Conservation (phyloP, 2,113 vertebrate genomes). For the Vulpes vulpes region DNA sequence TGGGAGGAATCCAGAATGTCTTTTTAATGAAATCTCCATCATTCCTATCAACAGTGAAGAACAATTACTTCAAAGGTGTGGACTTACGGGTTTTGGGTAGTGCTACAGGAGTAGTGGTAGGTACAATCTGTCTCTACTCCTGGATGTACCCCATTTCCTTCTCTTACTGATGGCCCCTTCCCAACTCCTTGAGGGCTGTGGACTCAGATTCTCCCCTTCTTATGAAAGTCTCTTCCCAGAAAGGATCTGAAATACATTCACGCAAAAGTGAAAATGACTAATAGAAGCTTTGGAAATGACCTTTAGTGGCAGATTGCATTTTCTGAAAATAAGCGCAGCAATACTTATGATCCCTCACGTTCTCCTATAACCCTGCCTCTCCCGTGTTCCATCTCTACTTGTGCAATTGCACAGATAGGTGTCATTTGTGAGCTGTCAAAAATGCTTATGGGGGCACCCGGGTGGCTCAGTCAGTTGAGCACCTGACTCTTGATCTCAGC, state of each 20-base stretch:
- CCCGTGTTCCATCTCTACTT: too few relatives aligned
- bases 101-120: not conserved
- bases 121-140: not conserved
- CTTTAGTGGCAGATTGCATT: not conserved
- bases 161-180: too few relatives aligned
- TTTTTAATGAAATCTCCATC: too few relatives aligned
- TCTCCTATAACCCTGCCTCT: not conserved
- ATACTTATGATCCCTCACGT: not conserved
- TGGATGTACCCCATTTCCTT: not conserved
- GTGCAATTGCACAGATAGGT: not conserved
- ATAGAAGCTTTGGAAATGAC: not conserved
- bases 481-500: not conserved
- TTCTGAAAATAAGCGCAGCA: not conserved
- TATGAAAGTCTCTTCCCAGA: not conserved
- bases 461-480: not conserved
- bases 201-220: not conserved
- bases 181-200: not conserved
- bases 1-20: not conserved
- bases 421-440: slow-evolving; percentile 3
- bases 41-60: not conserved
- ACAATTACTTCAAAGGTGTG: not conserved
- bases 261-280: not conserved
- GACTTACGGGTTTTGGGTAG: not conserved
- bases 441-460: not conserved
- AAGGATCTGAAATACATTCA: not conserved